Evolutionary conservation across 2,113 vertebrate genomes (phyloP).

Genomic region (Salvator merianae): DNA sequence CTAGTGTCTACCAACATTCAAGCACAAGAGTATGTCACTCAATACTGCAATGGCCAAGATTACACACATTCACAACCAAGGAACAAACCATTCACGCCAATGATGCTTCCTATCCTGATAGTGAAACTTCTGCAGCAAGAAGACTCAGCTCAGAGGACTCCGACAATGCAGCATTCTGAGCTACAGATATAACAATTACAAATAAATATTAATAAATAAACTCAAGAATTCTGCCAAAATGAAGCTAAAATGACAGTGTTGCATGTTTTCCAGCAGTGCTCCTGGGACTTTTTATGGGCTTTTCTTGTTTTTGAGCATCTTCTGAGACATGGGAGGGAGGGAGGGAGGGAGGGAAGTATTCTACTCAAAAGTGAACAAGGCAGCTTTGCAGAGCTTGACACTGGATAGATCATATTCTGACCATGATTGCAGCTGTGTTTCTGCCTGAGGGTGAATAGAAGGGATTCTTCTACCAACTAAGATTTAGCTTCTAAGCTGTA

Average conservation of each 20-base stretch:
- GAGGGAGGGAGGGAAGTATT: not conserved
- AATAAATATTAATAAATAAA: conserved; percentile 69
- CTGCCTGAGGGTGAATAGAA: not conserved
- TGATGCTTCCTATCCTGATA: no score
- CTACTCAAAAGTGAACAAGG: not conserved
- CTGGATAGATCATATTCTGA: not conserved
- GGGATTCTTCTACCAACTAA: not conserved
- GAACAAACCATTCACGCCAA: no score
- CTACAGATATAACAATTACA: no score
- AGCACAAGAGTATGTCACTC: no score
- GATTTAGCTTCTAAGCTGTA: not conserved
- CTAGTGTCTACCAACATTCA: no score
- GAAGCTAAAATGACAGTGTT: not conserved
- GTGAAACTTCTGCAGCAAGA: no score
- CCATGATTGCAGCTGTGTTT: not conserved
- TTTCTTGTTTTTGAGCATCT: not conserved
- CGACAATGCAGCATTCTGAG: no score
- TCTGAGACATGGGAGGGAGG: not conserved
- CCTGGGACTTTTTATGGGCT: conserved; percentile 10
- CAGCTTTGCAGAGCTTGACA: not conserved
- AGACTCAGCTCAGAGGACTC: no score
- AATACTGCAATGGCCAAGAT: no score
- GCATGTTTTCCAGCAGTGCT: conserved; percentile 14
- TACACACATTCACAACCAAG: no score
- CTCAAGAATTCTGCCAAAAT: conserved; percentile 1